These are phyloP conservation scores for Trimorus sp. DNA, from an alignment of 2,888 invertebrate species.

Conservation along the genomic window DNA sequence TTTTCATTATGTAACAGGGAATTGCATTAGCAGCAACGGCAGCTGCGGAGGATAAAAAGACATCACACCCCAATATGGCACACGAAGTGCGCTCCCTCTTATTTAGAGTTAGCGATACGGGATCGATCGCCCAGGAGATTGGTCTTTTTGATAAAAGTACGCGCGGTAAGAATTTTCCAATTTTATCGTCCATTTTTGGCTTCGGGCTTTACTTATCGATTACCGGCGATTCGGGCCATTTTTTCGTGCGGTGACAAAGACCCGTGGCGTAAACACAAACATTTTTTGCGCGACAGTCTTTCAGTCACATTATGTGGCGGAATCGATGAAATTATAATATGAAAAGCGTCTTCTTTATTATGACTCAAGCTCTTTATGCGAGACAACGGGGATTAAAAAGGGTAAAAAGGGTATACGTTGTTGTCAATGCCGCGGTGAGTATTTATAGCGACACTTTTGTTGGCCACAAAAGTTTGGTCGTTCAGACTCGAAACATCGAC, in stretches of 20 bases:
- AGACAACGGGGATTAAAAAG: background rate
- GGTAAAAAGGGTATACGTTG: background rate
- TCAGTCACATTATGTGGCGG: background rate
- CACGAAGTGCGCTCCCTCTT: constrained; percentile 58
- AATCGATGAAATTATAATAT: constrained; percentile 11
- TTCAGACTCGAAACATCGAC: too few species aligned
- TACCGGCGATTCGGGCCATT: constrained; percentile 30
- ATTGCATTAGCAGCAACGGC: constrained; percentile 68
- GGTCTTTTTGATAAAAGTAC: constrained; percentile 51
- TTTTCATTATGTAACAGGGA: constrained; percentile 73
- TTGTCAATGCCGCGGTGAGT: too few species aligned
- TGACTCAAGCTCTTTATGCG: background rate
- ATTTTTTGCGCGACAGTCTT: constrained; percentile 21
- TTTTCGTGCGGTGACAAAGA: background rate
- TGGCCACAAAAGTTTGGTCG: too few species aligned
- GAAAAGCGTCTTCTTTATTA: background rate
- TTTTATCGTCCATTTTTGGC: constrained; percentile 23
- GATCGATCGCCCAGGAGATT: constrained; percentile 51
- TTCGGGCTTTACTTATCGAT: constrained; percentile 24
- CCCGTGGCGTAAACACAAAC: constrained; percentile 39
- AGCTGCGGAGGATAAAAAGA: constrained; percentile 73
- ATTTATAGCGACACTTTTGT: too few species aligned
- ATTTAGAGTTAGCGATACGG: constrained; percentile 39
- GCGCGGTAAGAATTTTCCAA: constrained; percentile 7
- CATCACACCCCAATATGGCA: constrained; percentile 73